Base-by-base conservation (phyloP, 2,113 vertebrate species). In the Rousettus leschenaultii region DNA sequence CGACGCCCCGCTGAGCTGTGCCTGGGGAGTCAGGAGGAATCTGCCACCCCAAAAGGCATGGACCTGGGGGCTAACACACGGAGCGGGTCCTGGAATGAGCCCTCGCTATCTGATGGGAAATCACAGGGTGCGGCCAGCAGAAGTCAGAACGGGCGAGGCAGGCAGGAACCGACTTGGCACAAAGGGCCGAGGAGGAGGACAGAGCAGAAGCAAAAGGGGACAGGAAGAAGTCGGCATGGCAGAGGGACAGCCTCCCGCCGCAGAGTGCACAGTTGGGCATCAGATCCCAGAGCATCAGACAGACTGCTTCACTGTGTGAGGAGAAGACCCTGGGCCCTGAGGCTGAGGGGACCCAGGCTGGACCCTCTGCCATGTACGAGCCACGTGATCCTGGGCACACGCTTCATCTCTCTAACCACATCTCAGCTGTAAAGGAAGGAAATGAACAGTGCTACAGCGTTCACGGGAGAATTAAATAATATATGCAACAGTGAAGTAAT, bases 41-140 rank as follows among this genome's bases (percentile, higher is more conserved):
- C 51, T 1, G 16, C 0, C 1, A 5, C n/a, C 75, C n/a, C 2
- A 0, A 1, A 51, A 51, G 30, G n/a, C 30, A 19, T 0, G 0
- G 12, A n/a, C 61, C n/a, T 10, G 2, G 3, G 3, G 2, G 35
- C 2, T 38, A 8, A 66, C 5, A 4, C 1, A 6, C 2, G 5
- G 14, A 40, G 26, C 21, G 0, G 3, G 6, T 21, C 61, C 83
- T 51, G 14, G 86, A 88, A 40, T 18, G 5, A 74, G 22, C 22
- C 74, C 68, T 40, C 3, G 6, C 7, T 21, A 1, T 7, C 6
- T 18, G 15, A 6, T 0, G 4, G 14, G 61, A 74, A 55, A 59
- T 5, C 6, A 14, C 26, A 13, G 3, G 33, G 48, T 0, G 9
- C 1, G 1, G 53, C 43, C 18, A 74, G 18, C 2, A 18, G 53